A percentile compares a stretch with the other conserved stretches of the same genome.
Conservation (phyloP, 2,888 invertebrate genomes). For the Halictus ligatus region DNA sequence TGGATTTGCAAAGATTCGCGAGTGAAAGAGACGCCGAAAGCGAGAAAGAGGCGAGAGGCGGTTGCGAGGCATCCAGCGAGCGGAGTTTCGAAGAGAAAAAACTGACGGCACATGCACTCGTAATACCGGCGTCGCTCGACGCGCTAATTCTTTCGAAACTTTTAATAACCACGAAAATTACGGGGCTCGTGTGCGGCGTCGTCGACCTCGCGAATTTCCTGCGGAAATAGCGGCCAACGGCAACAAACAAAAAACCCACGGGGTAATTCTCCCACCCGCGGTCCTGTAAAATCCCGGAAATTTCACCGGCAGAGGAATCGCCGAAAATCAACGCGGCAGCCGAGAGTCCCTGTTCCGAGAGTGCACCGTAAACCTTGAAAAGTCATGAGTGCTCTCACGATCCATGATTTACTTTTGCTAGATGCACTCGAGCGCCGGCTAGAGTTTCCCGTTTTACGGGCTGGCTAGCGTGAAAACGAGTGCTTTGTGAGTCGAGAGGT, state of each 20-base stretch:
- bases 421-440: not conserved
- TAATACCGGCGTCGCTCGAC: not conserved
- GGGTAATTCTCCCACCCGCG: constrained; percentile 11
- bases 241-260: not conserved
- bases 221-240: not conserved
- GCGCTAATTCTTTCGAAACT: constrained; percentile 42
- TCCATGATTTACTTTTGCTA: not conserved
- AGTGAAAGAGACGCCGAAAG: not conserved
- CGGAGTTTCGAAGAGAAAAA: not conserved
- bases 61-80: not conserved
- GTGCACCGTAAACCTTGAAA: constrained; percentile 8
- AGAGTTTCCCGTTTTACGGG: not conserved
- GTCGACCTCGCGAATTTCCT: not conserved
- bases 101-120: not conserved
- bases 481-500: no score
- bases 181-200: not conserved
- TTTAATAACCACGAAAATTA: constrained; percentile 25
- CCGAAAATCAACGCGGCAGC: not conserved
- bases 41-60: not conserved
- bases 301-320: not conserved
- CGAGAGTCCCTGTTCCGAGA: constrained; percentile 12
- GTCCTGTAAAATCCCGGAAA: constrained; percentile 24
- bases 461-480: not conserved
- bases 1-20: not conserved
- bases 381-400: not conserved